A percentile compares a stretch with the other conserved stretches of the same genome.
Conservation (phyloP, 2,888 invertebrate species). For the Oxystoma pomonae region DNA sequence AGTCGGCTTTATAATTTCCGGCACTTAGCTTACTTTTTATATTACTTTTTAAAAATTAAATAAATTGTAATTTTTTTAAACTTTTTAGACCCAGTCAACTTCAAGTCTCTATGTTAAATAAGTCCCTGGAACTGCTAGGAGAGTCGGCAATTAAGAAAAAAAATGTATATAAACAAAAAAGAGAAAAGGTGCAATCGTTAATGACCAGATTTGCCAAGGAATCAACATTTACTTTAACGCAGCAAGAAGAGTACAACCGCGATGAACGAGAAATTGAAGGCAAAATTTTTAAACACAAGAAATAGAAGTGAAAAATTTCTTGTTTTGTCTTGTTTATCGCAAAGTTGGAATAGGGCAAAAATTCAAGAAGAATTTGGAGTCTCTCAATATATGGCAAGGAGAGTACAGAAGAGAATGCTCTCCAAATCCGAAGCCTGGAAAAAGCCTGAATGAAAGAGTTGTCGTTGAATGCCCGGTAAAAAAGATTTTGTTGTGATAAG, state of each 20-base stretch:
- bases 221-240: neutral
- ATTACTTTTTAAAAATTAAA: too few species aligned
- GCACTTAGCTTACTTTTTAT: too few species aligned
- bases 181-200: neutral
- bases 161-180: neutral
- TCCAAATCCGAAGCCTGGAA: neutral
- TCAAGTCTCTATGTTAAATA: neutral
- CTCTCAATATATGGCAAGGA: neutral
- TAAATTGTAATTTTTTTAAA: too few species aligned
- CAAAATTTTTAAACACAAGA: neutral
- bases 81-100: too few species aligned
- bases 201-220: neutral
- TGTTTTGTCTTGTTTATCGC: neutral
- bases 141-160: neutral
- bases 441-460: neutral
- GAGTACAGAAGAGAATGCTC: neutral
- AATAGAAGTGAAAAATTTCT: neutral
- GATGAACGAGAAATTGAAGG: neutral
- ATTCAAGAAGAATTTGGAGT: neutral
- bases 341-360: neutral
- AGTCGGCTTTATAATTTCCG: too few species aligned
- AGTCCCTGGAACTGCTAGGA: neutral
- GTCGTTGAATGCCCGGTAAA: neutral
- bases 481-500: neutral
- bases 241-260: neutral